Base-by-base conservation (phyloP, 2,888 invertebrate species). In the Drosophila flavopinicola region DNA sequence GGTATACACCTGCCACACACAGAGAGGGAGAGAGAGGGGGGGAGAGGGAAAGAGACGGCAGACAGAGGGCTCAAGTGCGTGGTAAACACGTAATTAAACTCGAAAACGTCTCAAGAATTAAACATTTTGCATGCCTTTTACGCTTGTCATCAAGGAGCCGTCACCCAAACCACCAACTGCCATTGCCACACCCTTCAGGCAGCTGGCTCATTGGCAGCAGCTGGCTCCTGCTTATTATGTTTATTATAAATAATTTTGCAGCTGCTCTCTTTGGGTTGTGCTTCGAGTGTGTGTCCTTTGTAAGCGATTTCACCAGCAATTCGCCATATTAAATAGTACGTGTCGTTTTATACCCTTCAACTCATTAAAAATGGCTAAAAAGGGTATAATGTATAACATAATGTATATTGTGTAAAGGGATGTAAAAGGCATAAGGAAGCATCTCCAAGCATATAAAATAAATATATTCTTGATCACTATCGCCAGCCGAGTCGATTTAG, bases 21-120 rank as follows among this genome's bases (percentile, higher is more conserved):
- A 42, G 38, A 33, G 17, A 45, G 15, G 48, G 13, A 47, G 15
- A 48, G 32, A 44, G 30, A 56, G 24, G 39, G n/a, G n/a, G n/a
- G n/a, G n/a, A n/a, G n/a, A n/a, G n/a, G 44, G 25, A 47, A 20
- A 45, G 11, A 39, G 23, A 44, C 24, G 53, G 3, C 30, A 24
- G 20, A 32, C 30, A 23, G n/a, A n/a, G 27, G 7, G 17, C 41
- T 57, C 58, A 67, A 75, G 65, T 66, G 63, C 58, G 67, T 53
- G 72, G 66, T 69, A 71, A 85, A 83, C 78, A 87, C 83, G 72
- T 88, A 88, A 88, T 88, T 88, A 85, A 80, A 77, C 82, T 73
- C 57, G 60, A 68, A 75, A 78, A 66, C 70, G 72, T 78, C 76
- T 72, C 65, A 69, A 74, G 87, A 78, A 83, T 88, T 78, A 78